Evolutionary conservation across 2,888 invertebrate species (phyloP).

Genomic region (Automeris io): DNA sequence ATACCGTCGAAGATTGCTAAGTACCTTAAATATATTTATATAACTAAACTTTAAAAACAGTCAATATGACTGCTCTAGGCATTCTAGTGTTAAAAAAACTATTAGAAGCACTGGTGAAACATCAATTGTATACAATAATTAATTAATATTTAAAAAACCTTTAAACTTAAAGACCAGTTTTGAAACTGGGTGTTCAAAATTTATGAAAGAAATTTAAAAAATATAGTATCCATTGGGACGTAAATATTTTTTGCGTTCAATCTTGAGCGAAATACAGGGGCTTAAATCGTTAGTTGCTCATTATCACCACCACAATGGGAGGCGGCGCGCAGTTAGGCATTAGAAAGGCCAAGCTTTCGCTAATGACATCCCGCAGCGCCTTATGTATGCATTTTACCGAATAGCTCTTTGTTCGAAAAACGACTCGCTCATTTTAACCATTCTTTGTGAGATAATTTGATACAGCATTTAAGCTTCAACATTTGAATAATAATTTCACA

Average conservation of each 20-base stretch:
- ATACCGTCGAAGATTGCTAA: too few relatives aligned
- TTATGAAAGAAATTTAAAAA: too few relatives aligned
- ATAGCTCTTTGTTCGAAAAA: conserved; percentile 55
- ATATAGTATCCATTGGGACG: conserved; percentile 5
- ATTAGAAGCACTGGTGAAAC: too few relatives aligned
- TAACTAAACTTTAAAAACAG: too few relatives aligned
- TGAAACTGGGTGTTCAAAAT: too few relatives aligned
- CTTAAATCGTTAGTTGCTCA: conserved; percentile 69
- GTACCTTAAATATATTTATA: too few relatives aligned
- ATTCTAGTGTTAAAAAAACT: too few relatives aligned
- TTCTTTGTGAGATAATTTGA: conserved; percentile 20
- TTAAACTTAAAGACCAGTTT: too few relatives aligned
- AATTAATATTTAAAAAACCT: too few relatives aligned
- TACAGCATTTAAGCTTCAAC: conserved; percentile 14
- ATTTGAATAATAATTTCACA: conserved; percentile 1
- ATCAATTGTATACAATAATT: too few relatives aligned
- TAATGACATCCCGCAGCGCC: conserved; percentile 66
- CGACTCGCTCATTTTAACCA: conserved; percentile 19
- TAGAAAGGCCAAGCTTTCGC: conserved; percentile 68
- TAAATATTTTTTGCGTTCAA: conserved; percentile 1
- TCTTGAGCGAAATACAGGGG: conserved; percentile 24
- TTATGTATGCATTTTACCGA: conserved; percentile 54
- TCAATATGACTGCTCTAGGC: too few relatives aligned
- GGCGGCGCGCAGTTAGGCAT: conserved; percentile 69
- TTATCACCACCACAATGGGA: conserved; percentile 65